These are phyloP conservation scores for Leptinotarsa defecta DNA, from an alignment of 1,140 invertebrate genomes.

Conservation along the genomic window DNA sequence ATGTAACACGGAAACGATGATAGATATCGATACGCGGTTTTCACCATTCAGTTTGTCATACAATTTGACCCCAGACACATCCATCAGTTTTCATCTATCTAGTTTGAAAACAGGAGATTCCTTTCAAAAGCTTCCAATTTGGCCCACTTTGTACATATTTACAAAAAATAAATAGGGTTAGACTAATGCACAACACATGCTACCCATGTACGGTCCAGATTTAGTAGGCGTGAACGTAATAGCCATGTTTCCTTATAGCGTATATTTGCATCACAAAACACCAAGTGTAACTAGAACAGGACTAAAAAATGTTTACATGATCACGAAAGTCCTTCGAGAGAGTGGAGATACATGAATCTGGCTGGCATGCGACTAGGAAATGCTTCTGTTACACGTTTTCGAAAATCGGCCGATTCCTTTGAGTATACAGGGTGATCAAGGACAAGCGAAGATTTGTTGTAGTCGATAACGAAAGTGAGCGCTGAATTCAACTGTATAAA, in stretches of 20 bases:
- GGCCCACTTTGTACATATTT: neutral
- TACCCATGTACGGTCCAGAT: conserved; percentile 23
- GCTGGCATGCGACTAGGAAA: conserved; percentile 15
- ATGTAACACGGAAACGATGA: too few relatives aligned
- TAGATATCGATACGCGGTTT: too few relatives aligned
- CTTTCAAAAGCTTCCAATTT: neutral
- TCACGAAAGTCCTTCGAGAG: conserved; percentile 25
- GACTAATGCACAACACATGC: conserved; percentile 14
- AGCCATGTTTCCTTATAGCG: conserved; percentile 23
- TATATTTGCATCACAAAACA: conserved; percentile 21
- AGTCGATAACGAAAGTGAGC: too few relatives aligned
- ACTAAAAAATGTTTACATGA: conserved; percentile 21
- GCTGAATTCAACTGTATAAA: too few relatives aligned
- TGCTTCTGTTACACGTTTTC: conserved; percentile 1
- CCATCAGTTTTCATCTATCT: too few relatives aligned
- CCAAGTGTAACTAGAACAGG: conserved; percentile 21
- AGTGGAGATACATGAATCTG: conserved; percentile 13
- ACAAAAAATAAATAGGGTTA: neutral
- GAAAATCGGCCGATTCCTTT: neutral
- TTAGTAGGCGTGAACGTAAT: conserved; percentile 26
- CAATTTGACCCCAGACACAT: too few relatives aligned
- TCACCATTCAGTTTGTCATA: too few relatives aligned
- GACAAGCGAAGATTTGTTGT: neutral
- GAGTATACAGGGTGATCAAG: neutral
- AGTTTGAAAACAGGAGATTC: too few relatives aligned